These are phyloP conservation scores for Bombyx huttoni DNA, from an alignment of 2,888 invertebrate species.

Conservation along the genomic window DNA sequence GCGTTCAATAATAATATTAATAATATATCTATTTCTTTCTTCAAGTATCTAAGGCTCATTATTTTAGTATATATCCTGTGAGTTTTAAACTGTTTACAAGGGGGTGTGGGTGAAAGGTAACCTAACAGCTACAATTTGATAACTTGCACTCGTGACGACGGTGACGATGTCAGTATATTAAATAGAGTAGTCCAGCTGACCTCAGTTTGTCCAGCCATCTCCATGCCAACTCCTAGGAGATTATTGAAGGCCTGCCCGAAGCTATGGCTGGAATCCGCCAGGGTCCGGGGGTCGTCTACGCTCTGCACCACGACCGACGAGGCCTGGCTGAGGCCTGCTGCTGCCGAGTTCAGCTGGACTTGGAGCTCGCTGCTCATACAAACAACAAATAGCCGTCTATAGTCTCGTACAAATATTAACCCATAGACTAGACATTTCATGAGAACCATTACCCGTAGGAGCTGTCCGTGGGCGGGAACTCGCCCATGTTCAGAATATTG, in stretches of 20 bases:
- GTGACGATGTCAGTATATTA: background rate
- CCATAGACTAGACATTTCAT: too few species aligned
- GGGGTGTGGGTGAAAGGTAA: too few species aligned
- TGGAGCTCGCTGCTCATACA: constrained; percentile 78
- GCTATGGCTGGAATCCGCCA: constrained; percentile 82
- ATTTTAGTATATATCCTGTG: too few species aligned
- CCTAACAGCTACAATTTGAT: too few species aligned
- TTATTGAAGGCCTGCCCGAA: constrained; percentile 86
- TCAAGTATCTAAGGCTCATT: too few species aligned
- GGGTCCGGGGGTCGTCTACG: constrained; percentile 77
- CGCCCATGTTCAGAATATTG: constrained; percentile 79
- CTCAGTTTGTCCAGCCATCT: constrained; percentile 87
- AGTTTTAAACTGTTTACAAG: too few species aligned
- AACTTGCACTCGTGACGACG: background rate
- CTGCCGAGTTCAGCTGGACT: constrained; percentile 86
- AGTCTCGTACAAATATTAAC: constrained; percentile 8
- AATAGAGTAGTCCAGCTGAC: constrained; percentile 19
- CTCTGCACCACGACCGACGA: constrained; percentile 87
- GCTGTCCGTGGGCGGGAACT: constrained; percentile 82
- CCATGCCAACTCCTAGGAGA: constrained; percentile 83
- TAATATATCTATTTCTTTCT: too few species aligned
- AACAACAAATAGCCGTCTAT: too few species aligned
- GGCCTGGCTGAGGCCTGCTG: constrained; percentile 83
- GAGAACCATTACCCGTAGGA: constrained; percentile 71
- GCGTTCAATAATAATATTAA: too few species aligned